Evolutionary conservation across 2,888 invertebrate genomes (phyloP), one percentile per base, ranked within the genome.

Genomic region (Eupithecia tripunctaria): DNA sequence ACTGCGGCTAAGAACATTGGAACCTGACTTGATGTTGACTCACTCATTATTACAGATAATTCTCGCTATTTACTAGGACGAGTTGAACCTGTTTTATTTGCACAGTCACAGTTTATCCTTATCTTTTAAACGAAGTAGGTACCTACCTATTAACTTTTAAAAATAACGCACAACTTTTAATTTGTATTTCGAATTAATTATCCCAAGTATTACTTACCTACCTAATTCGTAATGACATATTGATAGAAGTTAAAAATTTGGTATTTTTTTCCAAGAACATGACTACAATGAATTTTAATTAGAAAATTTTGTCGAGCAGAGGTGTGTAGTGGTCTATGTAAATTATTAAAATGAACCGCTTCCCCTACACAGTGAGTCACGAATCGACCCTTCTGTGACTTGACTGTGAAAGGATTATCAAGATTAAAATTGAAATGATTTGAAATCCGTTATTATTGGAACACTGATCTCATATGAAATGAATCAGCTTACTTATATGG

Each of bases 401-500:
- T 36, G 63, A 74, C 75, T 65, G 63, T 67, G 60, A 68, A 70
- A 72, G 72, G 72, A 75, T 72, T 70, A 67, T 66, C 4, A 25
- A 56, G 51, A 75, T 72, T 71, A 51, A 59, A 63, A 69, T 74
- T 36, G 41, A 47, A 60, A 77, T 76, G 62, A 79, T 73, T 72
- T 62, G 65, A 70, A 76, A 68, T 67, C 69, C 60, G 60, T 15
- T 29, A 27, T 60, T 29, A 60, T 18, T 29, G 18, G 27, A 60
- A 29, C 27, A 18, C 60, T 91, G 89, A 89, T 90, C 87, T 90
- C 89, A 91, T 86, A 85, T 82, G 71, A 78, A 78, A 85, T 91
- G 91, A 92, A 84, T 92, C 90, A 90, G 80, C 78, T 69, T 59
- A 75, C 43, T 80, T 86, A 83, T 87, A 85, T 81, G 85, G 86